A percentile compares a stretch with the other conserved stretches of the same genome.
These are phyloP conservation scores for Drosophila aldrichi DNA, from an alignment of 2,888 invertebrate genomes.

Conservation along the genomic window DNA sequence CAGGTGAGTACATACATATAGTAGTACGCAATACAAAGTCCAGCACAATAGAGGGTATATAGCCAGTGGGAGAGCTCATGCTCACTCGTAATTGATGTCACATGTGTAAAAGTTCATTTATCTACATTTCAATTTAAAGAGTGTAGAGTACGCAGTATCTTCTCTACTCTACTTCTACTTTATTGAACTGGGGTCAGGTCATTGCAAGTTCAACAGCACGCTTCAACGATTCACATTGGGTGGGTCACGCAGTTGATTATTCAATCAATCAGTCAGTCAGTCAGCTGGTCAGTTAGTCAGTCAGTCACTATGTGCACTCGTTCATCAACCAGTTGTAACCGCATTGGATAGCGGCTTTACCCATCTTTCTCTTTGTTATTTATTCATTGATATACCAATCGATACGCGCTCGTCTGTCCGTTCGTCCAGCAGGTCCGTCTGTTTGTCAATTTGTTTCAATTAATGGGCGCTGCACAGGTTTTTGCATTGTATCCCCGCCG, in stretches of 20 bases:
- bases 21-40: background rate
- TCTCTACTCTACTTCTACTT: too few species aligned
- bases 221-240: slow-evolving; percentile 47
- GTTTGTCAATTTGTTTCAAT: slow-evolving; percentile 78
- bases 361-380: slow-evolving; percentile 52
- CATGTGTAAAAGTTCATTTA: too few species aligned
- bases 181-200: slow-evolving; percentile 26
- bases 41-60: background rate
- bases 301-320: slow-evolving; percentile 8
- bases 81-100: too few species aligned
- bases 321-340: slow-evolving; percentile 66
- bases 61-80: too few species aligned
- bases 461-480: slow-evolving; percentile 69
- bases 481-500: slow-evolving; percentile 24
- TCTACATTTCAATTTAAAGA: background rate
- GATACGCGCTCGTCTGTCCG: slow-evolving; percentile 56
- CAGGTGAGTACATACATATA: slow-evolving; percentile 87
- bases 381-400: slow-evolving; percentile 68
- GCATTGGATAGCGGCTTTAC: slow-evolving; percentile 47
- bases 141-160: background rate
- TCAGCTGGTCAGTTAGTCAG: background rate
- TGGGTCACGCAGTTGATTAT: slow-evolving; percentile 28
- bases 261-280: slow-evolving; percentile 10
- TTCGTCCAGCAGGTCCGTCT: background rate
- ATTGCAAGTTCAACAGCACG: slow-evolving; percentile 52